Percentiles rank a stretch among this genome's conserved stretches.
These are phyloP conservation scores for Dorcus parallelipipedus DNA, from an alignment of 2,888 invertebrate genomes.

Conservation along the genomic window DNA sequence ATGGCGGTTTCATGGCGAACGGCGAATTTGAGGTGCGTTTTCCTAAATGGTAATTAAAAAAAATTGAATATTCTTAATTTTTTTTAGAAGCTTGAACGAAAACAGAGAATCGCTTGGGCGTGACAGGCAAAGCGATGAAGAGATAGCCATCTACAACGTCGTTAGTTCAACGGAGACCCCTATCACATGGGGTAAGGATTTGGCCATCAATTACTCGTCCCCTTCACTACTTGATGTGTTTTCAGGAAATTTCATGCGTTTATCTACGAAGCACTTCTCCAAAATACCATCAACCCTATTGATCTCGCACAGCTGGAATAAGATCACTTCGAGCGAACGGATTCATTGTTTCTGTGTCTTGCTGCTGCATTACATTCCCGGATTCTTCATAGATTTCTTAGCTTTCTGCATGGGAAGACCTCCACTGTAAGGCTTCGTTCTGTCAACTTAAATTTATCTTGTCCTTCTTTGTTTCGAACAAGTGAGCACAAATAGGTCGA, in stretches of 20 bases:
- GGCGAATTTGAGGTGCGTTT: conserved; percentile 11
- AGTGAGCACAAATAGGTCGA: too few relatives aligned
- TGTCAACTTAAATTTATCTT: too few relatives aligned
- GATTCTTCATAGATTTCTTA: conserved; percentile 57
- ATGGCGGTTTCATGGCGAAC: conserved; percentile 57
- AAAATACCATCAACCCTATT: conserved; percentile 56
- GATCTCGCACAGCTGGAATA: conserved; percentile 64
- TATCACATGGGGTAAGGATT: conserved; percentile 27
- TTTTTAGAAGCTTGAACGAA: conserved; percentile 8
- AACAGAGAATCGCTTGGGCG: conserved; percentile 6
- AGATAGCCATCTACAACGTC: conserved; percentile 11
- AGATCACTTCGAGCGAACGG: conserved; percentile 58
- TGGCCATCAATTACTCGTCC: not conserved
- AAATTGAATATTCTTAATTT: not conserved
- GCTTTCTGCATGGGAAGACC: conserved; percentile 58
- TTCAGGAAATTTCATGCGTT: conserved; percentile 55
- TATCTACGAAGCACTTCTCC: conserved; percentile 54
- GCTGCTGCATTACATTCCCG: conserved; percentile 61
- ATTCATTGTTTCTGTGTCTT: conserved; percentile 56
- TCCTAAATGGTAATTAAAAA: too few relatives aligned
- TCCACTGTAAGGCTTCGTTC: conserved; percentile 54
- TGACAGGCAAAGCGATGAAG: conserved; percentile 4
- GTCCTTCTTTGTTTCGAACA: too few relatives aligned
- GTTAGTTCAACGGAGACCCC: conserved; percentile 21
- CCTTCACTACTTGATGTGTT: conserved; percentile 14